Evolutionary conservation across 2,888 invertebrate genomes (phyloP).

Genomic region (Rhaphigaster nebulosa): DNA sequence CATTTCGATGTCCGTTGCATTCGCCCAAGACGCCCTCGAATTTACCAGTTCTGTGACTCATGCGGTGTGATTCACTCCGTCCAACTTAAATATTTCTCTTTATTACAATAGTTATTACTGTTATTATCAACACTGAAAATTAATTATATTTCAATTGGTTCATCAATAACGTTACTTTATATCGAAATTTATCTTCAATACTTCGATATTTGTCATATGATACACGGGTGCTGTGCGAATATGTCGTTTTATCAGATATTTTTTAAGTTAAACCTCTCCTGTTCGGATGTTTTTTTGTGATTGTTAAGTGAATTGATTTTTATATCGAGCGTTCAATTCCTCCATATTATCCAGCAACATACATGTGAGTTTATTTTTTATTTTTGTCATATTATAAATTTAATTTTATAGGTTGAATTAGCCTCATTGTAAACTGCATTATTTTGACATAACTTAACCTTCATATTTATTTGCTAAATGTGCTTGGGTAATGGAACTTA

Average conservation of each 20-base stretch:
- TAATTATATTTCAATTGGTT: background rate
- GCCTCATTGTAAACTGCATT: background rate
- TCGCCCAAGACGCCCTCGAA: background rate
- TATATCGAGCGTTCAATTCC: background rate
- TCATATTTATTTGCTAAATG: background rate
- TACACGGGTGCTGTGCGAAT: constrained; percentile 25
- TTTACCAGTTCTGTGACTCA: constrained; percentile 40
- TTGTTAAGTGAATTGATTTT: background rate
- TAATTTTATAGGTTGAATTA: background rate
- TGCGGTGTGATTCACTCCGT: constrained; percentile 32
- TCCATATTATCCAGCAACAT: background rate
- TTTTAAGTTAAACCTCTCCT: background rate
- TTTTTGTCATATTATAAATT: background rate
- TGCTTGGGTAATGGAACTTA: too few relatives aligned
- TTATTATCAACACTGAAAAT: background rate
- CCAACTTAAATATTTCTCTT: background rate
- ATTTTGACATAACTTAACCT: background rate
- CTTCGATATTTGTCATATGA: constrained; percentile 25
- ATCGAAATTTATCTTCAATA: background rate
- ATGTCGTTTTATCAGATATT: background rate
- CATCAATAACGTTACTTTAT: background rate
- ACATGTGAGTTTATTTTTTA: background rate
- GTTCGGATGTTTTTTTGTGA: background rate
- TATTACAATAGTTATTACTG: background rate
- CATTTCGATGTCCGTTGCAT: background rate